A percentile compares a stretch with the other conserved stretches of the same genome.
These are phyloP conservation scores for Myathropa florea DNA, from an alignment of 2,888 invertebrate species.

Conservation along the genomic window DNA sequence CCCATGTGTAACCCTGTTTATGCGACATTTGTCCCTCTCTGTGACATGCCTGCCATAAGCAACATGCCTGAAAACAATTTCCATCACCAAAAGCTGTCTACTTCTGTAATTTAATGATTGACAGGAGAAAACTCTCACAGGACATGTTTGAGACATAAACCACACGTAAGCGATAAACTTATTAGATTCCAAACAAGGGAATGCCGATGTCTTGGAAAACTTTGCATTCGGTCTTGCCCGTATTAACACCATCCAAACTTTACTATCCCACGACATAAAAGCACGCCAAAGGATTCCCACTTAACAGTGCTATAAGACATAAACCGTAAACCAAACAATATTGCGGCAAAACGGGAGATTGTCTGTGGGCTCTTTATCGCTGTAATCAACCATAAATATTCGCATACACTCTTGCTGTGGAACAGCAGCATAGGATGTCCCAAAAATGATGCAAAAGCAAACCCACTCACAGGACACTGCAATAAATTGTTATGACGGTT, in stretches of 20 bases:
- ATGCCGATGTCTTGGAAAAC: neutral
- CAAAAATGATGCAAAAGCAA: neutral
- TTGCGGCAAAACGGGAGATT: neutral
- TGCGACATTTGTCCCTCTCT: too few species aligned
- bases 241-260: neutral
- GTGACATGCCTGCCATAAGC: too few species aligned
- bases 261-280: neutral
- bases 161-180: neutral
- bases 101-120: neutral
- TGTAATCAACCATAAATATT: neutral
- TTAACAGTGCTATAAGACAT: neutral
- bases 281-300: neutral
- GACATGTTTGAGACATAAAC: neutral
- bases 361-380: neutral
- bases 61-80: too few species aligned
- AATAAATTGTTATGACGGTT: neutral
- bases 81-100: neutral
- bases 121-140: neutral
- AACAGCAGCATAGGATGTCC: neutral
- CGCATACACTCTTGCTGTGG: neutral
- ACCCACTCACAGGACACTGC: neutral
- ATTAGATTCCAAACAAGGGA: neutral
- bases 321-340: neutral
- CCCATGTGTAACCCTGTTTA: too few species aligned
- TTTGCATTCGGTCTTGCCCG: neutral